Evolutionary conservation across 2,113 vertebrate genomes (phyloP).

Genomic region (Pseudonaja textilis): DNA sequence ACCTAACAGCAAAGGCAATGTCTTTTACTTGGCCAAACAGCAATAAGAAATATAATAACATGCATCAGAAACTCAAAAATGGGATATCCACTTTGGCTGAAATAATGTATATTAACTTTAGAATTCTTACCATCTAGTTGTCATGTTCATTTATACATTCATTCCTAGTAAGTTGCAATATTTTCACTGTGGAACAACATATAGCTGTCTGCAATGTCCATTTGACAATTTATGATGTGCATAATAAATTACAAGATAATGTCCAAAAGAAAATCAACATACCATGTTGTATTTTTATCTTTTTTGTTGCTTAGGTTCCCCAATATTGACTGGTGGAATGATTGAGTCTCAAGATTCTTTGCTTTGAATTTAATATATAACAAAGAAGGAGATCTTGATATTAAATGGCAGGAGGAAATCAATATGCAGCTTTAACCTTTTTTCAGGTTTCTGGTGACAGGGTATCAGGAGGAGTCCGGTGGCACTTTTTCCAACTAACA

Average conservation of each 20-base stretch:
- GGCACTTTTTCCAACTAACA: background rate
- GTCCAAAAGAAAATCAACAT: background rate
- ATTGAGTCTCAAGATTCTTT: background rate
- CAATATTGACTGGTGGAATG: accelerated
- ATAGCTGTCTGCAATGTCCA: background rate
- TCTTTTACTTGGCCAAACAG: background rate
- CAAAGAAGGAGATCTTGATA: background rate
- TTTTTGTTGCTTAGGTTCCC: background rate
- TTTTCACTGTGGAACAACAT: background rate
- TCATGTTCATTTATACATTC: background rate
- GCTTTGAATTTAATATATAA: background rate
- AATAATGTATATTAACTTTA: background rate
- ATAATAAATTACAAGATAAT: background rate
- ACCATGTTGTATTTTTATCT: background rate
- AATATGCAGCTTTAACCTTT: background rate
- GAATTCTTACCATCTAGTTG: background rate
- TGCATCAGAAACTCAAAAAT: background rate
- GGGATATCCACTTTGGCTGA: background rate
- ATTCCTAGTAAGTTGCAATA: background rate
- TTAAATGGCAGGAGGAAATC: background rate
- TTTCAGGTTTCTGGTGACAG: background rate
- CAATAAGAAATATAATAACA: background rate
- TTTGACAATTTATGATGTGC: background rate
- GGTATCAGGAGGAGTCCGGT: background rate
- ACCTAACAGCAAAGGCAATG: background rate